Percentiles rank a stretch among this genome's conserved stretches.
phyloP scores from a whole-genome alignment of 2,113 vertebrate genomes.

The Paralichthys olivaceus region DNA sequence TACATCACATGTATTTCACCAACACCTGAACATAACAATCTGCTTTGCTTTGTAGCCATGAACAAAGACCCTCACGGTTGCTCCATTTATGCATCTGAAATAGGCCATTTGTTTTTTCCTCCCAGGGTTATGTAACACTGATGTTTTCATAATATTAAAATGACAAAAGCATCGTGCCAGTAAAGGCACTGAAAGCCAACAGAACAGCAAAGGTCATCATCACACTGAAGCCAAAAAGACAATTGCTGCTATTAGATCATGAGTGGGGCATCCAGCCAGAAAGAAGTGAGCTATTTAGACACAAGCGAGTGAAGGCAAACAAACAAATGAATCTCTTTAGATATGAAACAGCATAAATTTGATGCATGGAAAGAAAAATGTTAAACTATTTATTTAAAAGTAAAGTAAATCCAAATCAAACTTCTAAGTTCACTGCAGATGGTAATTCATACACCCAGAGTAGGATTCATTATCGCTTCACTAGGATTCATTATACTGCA shows the following conservation, averaged over 20 bases:
- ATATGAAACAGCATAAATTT: no score
- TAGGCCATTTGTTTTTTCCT: background rate
- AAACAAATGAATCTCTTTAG: no score
- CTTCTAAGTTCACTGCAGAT: no score
- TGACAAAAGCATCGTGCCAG: slow-evolving; percentile 1
- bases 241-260: slow-evolving; percentile 28
- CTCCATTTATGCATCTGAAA: background rate
- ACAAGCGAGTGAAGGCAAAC: background rate
- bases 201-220: slow-evolving; percentile 26
- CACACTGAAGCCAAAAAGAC: slow-evolving; percentile 18
- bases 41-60: background rate
- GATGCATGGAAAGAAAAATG: no score
- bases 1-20: no score
- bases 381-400: no score
- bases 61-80: background rate
- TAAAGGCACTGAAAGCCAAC: background rate
- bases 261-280: background rate
- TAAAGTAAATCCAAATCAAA: no score
- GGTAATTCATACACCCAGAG: no score
- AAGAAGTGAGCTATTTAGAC: slow-evolving; percentile 11
- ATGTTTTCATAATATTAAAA: slow-evolving; percentile 19
- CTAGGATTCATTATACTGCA: no score
- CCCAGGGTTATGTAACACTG: background rate
- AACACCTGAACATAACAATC: background rate
- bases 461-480: no score